Evolutionary conservation across 2,888 invertebrate species (phyloP), one percentile per base, ranked within the genome.

Genomic region (Drosophila multiciliata): DNA sequence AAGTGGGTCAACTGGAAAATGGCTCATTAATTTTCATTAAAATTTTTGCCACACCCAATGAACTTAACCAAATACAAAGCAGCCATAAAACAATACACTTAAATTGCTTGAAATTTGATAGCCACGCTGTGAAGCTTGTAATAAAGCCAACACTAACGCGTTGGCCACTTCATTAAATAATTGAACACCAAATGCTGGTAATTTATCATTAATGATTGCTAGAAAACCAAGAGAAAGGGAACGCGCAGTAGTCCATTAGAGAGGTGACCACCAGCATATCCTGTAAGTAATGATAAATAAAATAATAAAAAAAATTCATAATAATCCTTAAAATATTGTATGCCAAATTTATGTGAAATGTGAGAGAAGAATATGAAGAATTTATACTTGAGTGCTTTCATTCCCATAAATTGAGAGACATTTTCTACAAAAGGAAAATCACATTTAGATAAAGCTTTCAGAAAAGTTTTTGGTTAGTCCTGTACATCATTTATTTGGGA

Each of bases 141-240:
- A 80, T 75, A 71, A 71, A 66, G 59, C 29, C 38, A 71, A 75
- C 69, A 69, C 77, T 52, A 70, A 57, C 49, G 61, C 71, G 52
- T 20, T 67, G 75, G 70, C 53, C 73, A 73, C 72, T 81, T 78
- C 76, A 88, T 88, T 86, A 80, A 89, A 90, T 87, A 89, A 87
- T 90, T 88, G 82, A 85, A 86, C 82, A 82, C 82, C 82, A 70
- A 87, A 72, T 83, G 79, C 72, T 79, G 81, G 79, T 79, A 80
- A 91, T 91, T 90, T 88, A 87, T 91, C 89, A 91, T 89, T 87
- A 87, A 90, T 87, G 85, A 90, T 87, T 78, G 77, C 59, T 57
- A 64, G 40, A 62, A 48, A 17, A 50, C 38, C 23, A 29, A 48
- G 65, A 55, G 59, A 54, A 59, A 52, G 35, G 20, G 17, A 69